Evolutionary conservation across 2,888 invertebrate genomes (phyloP), one percentile per base, ranked within the genome.

Genomic region (Acronicta aceris): DNA sequence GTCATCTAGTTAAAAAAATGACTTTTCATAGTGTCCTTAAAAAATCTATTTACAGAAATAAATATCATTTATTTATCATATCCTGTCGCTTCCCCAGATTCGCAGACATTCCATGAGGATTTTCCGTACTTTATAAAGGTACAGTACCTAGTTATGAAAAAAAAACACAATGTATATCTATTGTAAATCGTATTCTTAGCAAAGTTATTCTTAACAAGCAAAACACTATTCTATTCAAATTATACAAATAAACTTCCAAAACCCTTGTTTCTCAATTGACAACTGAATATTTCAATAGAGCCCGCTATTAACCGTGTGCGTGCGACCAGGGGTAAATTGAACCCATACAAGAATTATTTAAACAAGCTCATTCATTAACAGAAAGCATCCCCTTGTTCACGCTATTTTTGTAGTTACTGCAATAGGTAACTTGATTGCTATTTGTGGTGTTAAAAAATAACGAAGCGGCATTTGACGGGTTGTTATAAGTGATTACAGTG

Each of bases 301-400:
- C 54, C 70, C 45, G 48, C 55, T 55, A 79, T 78, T 79, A 81
- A 70, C 71, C 68, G 49, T 66, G 73, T 74, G 81, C 83, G 78
- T 85, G 81, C 57, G 43, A 49, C 46, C 46, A 17, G 53, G 65
- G 70, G 65, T 60, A 69, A 81, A 73, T 64, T 74, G 38, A 59
- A 72, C 67, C 67, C 69, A 73, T 64, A 74, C 66, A 79, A 62
- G 71, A 79, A 83, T 84, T 82, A 78, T 84, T 78, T 72, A 81
- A 81, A 80, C 81, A 81, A 80, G 75, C 81, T 81, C 79, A 82
- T 88, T 88, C 82, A 87, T 87, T 88, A 85, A 64, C 77, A 74
- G 84, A 89, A 79, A 88, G 87, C 83, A 70, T 85, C 84, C 69
- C 84, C 87, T 89, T 83, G 70, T 69, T 65, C 42, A 65, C 68